These are phyloP conservation scores for Psilopogon haemacephalus DNA, from an alignment of 2,113 vertebrate genomes.

Conservation along the genomic window DNA sequence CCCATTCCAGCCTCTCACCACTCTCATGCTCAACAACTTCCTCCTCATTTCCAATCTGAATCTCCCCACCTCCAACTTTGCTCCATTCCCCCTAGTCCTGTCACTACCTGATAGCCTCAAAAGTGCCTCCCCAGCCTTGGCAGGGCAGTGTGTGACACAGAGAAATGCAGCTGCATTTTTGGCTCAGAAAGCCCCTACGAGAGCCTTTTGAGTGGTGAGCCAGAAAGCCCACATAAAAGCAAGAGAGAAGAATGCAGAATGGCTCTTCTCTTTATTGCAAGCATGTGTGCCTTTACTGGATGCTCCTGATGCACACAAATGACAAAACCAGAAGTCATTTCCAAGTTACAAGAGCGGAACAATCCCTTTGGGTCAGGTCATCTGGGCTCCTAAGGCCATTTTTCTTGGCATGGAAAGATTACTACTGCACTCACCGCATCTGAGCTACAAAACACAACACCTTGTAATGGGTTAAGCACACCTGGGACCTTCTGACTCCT, in stretches of 20 bases:
- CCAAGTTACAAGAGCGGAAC: not conserved
- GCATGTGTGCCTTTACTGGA: constrained; percentile 5
- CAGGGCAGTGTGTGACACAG: constrained; percentile 29
- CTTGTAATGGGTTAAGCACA: no score
- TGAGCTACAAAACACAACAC: not conserved
- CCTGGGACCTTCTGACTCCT: no score
- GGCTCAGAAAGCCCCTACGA: not conserved
- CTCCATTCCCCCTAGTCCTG: no score
- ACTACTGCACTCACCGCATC: not conserved
- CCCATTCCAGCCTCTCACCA: no score
- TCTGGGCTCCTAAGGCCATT: not conserved
- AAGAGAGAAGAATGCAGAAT: constrained; percentile 47
- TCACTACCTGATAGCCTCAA: no score
- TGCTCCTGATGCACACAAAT: not conserved
- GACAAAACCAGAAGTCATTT: not conserved
- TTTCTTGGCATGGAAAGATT: not conserved
- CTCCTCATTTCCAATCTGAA: no score
- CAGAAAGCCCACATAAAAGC: constrained; percentile 62
- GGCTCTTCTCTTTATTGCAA: constrained; percentile 45
- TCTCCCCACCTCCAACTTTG: no score
- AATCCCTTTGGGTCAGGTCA: not conserved
- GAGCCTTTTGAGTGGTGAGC: constrained; percentile 21
- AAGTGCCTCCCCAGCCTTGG: no score
- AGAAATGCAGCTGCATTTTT: constrained; percentile 50
- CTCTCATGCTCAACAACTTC: no score